Percentiles rank a stretch among this genome's conserved stretches.
Conservation (phyloP, 2,113 vertebrate genomes). For the Sapayoa aenigma region DNA sequence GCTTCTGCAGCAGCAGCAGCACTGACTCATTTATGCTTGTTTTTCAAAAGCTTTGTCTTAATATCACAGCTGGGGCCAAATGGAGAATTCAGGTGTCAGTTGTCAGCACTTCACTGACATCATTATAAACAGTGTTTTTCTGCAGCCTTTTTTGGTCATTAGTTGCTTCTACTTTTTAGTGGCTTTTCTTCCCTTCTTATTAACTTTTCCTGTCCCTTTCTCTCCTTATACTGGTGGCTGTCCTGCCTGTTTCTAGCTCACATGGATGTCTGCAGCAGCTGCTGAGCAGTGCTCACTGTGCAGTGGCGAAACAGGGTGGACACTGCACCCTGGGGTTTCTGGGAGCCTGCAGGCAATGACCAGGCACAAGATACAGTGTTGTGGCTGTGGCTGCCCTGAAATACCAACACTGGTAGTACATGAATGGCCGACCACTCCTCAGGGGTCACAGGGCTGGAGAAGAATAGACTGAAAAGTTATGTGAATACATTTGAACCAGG, state of each 20-base stretch:
- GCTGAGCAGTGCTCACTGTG: not conserved
- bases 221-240: not conserved
- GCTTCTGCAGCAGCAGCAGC: not conserved
- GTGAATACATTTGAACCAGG: not conserved
- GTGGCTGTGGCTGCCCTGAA: not conserved
- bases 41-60: not conserved
- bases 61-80: not conserved
- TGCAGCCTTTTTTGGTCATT: not conserved
- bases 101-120: not conserved
- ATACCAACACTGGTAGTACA: rapidly evolving
- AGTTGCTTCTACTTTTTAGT: not conserved
- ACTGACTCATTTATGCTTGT: not conserved
- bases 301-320: not conserved
- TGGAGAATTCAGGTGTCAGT: not conserved
- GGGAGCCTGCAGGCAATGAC: not conserved
- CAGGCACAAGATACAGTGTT: not conserved
- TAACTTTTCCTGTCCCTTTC: not conserved
- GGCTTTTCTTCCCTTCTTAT: not conserved
- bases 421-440: not conserved
- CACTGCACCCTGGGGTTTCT: not conserved
- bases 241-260: not conserved
- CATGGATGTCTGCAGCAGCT: not conserved
- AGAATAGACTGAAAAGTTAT: not conserved
- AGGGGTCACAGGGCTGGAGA: not conserved
- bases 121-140: not conserved